phyloP scores from a whole-genome alignment of 2,113 vertebrate species.

The Dicentrarchus labrax region DNA sequence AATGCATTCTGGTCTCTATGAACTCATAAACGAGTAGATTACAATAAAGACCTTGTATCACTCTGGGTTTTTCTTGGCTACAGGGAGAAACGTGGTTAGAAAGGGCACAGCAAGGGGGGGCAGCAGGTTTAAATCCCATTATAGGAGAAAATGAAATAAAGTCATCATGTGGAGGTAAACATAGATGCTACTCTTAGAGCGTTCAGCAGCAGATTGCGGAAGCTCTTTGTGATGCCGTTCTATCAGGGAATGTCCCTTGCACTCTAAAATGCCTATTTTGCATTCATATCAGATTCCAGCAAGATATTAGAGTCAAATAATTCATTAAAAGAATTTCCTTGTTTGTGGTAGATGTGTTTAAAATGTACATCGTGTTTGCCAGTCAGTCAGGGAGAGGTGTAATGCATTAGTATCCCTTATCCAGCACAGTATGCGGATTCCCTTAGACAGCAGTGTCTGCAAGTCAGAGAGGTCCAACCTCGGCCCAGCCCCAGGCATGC shows the following conservation, averaged over 20 bases:
- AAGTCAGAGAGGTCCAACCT: neutral
- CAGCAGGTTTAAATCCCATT: conserved; percentile 32
- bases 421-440: neutral
- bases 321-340: neutral
- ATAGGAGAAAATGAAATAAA: conserved; percentile 38
- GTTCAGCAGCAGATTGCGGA: neutral
- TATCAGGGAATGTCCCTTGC: neutral
- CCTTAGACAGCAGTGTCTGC: neutral
- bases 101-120: neutral
- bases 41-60: conserved; percentile 40
- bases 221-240: neutral
- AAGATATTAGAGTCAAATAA: neutral
- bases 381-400: neutral
- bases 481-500: conserved; percentile 3
- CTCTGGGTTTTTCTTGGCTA: conserved; percentile 6
- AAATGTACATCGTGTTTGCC: neutral
- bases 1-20: conserved; percentile 14
- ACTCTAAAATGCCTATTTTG: neutral
- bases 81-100: conserved; percentile 24
- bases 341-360: neutral
- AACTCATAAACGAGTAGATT: conserved; percentile 41
- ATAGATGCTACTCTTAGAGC: neutral
- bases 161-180: neutral
- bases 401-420: neutral
- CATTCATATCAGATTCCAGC: neutral